Evolutionary conservation across 2,797 vertebrate genomes (phyloP).

Genomic region (Allobates femoralis): DNA sequence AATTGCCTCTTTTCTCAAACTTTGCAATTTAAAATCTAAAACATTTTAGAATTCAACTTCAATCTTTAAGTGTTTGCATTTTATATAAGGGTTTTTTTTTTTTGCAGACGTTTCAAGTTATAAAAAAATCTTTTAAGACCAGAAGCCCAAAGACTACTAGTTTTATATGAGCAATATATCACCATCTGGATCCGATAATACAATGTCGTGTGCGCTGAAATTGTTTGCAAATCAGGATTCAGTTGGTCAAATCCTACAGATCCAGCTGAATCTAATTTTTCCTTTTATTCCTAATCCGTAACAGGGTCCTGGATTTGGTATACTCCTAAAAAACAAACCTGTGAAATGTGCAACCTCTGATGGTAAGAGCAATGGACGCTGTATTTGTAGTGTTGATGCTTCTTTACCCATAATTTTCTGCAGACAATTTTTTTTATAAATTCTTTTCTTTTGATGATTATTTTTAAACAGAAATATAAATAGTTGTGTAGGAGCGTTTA

Average conservation of each 20-base stretch:
- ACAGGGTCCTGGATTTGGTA: conserved; percentile 14
- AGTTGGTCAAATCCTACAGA: not conserved
- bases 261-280: conserved; percentile 2
- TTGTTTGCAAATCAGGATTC: conserved; percentile 13
- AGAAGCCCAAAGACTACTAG: not conserved
- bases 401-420: too few relatives aligned
- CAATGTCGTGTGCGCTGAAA: not conserved
- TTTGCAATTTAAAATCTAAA: not conserved
- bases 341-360: not conserved
- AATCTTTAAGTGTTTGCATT: not conserved
- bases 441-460: too few relatives aligned
- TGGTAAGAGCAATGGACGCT: not conserved
- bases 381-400: not conserved
- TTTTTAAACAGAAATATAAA: not conserved
- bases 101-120: not conserved
- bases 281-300: not conserved
- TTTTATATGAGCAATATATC: not conserved
- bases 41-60: not conserved
- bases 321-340: not conserved
- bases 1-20: not conserved
- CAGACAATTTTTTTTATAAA: too few relatives aligned
- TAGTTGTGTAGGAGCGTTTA: not conserved
- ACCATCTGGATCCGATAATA: not conserved
- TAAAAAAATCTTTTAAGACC: not conserved
- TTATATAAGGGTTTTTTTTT: not conserved